These are phyloP conservation scores for Nomada ferruginata DNA, from an alignment of 2,888 invertebrate genomes.

Conservation along the genomic window DNA sequence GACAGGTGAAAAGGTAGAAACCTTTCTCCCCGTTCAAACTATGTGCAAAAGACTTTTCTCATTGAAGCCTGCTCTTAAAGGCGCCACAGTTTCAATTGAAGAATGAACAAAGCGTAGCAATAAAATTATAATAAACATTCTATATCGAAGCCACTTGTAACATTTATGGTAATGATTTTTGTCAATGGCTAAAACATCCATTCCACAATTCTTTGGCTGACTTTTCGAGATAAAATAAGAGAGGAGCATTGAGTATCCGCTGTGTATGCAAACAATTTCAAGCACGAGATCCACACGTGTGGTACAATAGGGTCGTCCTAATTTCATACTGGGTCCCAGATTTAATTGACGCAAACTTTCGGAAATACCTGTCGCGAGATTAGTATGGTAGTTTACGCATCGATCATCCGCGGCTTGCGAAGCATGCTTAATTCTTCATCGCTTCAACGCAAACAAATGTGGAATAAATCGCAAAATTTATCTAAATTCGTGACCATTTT, in stretches of 20 bases:
- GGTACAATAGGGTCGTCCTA: constrained; percentile 44
- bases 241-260: neutral
- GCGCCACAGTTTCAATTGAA: too few species aligned
- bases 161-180: too few species aligned
- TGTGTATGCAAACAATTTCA: neutral
- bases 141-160: neutral
- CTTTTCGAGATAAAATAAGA: neutral
- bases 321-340: constrained; percentile 48
- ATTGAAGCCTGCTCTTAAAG: too few species aligned
- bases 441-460: constrained; percentile 11
- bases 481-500: constrained; percentile 12
- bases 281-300: neutral
- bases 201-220: too few species aligned
- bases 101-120: too few species aligned
- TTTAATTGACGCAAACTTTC: constrained; percentile 64
- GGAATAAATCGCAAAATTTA: too few species aligned
- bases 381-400: constrained; percentile 64
- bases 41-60: neutral
- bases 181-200: too few species aligned
- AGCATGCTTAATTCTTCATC: constrained; percentile 54
- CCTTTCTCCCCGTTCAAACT: neutral
- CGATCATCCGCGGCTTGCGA: constrained; percentile 57
- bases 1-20: neutral
- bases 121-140: neutral
- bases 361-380: constrained; percentile 59